Evolutionary conservation across 64 coral and sea anemone species (phyloP).

Genomic region (Actinia equina): DNA sequence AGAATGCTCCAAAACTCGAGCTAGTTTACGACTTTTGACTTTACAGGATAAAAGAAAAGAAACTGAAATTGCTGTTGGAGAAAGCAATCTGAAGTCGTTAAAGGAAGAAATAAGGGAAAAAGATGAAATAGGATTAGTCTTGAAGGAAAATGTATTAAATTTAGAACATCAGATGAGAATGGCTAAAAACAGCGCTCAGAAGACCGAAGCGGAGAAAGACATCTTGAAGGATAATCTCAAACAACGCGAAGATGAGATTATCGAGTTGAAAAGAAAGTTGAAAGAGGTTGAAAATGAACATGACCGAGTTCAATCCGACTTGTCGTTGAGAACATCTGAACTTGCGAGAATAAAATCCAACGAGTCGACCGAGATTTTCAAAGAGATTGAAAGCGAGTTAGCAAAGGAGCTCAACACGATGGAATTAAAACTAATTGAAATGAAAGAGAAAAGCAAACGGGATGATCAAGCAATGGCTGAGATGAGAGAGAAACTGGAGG

Average conservation of each 20-base stretch:
- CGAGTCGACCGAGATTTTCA: not conserved
- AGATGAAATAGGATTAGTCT: conserved; percentile 20
- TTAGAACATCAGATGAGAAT: not conserved
- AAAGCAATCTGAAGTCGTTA: conserved; percentile 33
- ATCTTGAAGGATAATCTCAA: conserved; percentile 35
- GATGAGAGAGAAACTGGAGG: conserved; percentile 41
- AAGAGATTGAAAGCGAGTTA: conserved; percentile 8
- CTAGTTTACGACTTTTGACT: conserved; percentile 48
- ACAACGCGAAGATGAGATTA: conserved; percentile 54
- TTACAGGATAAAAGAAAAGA: conserved; percentile 58
- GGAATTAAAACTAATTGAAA: not conserved
- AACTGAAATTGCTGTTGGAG: conserved; percentile 48
- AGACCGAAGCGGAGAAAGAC: conserved; percentile 35
- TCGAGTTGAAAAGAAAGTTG: conserved; percentile 2
- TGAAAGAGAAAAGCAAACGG: conserved; percentile 16
- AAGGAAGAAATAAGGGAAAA: conserved; percentile 31
- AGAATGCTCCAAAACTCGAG: conserved; percentile 37
- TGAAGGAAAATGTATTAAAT: conserved; percentile 19
- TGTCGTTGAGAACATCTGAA: conserved; percentile 10
- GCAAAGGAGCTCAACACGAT: not conserved
- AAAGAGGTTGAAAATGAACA: conserved; percentile 1
- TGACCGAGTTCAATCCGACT: not conserved
- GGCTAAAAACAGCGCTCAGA: not conserved
- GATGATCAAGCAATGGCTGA: conserved; percentile 44
- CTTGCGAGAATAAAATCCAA: conserved; percentile 9